A percentile compares a stretch with the other conserved stretches of the same genome.
Conservation (phyloP, 2,888 invertebrate species). For the Drosophila anomelani region DNA sequence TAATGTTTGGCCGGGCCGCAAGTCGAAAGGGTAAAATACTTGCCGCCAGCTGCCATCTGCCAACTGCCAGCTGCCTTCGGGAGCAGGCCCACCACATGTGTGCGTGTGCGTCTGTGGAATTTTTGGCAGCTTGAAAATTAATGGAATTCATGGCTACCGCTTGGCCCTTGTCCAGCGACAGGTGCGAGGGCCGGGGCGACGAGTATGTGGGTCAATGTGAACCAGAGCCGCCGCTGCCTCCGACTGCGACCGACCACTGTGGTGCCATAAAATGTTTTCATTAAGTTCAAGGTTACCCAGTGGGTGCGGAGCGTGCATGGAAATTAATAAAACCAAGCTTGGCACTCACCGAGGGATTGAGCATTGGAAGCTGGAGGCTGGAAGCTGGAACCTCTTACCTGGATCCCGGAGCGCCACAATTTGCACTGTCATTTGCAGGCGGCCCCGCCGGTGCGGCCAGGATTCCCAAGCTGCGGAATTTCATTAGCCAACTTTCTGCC, state of each 20-base stretch:
- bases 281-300: constrained; percentile 76
- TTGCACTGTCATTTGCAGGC: constrained; percentile 66
- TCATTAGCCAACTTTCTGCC: constrained; percentile 64
- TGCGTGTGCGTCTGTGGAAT: constrained; percentile 50
- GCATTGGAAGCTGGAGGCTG: constrained; percentile 10
- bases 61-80: constrained; percentile 44
- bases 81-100: constrained; percentile 16
- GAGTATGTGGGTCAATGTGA: constrained; percentile 70
- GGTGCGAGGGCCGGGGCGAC: constrained; percentile 26
- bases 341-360: constrained; percentile 13
- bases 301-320: constrained; percentile 46
- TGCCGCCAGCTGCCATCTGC: constrained; percentile 54
- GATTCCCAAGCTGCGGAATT: constrained; percentile 58
- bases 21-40: constrained; percentile 75
- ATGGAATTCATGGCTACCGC: constrained; percentile 79
- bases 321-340: constrained; percentile 63
- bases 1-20: constrained; percentile 60
- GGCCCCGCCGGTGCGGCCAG: constrained; percentile 6
- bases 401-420: constrained; percentile 38
- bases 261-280: constrained; percentile 76
- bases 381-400: constrained; percentile 6
- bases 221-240: constrained; percentile 7
- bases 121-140: constrained; percentile 78
- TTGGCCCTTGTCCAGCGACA: constrained; percentile 68
- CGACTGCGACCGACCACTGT: constrained; percentile 44